Percentiles rank a stretch among this genome's conserved stretches.
Conservation (phyloP, 2,888 invertebrate genomes). For the Drosophila yooni region DNA sequence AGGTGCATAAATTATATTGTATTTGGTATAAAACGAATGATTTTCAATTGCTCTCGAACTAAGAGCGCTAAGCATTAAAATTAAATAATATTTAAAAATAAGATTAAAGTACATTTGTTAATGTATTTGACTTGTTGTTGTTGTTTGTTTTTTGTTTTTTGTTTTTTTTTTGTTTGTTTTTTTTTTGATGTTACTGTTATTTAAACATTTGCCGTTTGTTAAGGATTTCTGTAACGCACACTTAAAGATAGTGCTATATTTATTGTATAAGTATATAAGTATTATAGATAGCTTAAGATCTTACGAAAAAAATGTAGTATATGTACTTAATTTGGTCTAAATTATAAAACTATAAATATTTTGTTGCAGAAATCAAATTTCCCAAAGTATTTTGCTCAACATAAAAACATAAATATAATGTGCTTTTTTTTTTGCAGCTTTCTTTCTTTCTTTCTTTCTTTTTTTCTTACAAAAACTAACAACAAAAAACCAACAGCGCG, state of each 20-base stretch:
- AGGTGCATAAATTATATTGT: constrained; percentile 73
- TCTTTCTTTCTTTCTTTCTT: constrained; percentile 1
- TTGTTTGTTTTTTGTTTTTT: constrained; percentile 7
- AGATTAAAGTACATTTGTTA: constrained; percentile 57
- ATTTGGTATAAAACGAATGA: constrained; percentile 77
- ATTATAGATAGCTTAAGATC: constrained; percentile 27
- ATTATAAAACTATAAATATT: constrained; percentile 44
- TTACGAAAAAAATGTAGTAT: constrained; percentile 44
- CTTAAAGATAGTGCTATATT: constrained; percentile 36
- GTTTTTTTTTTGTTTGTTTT: neutral
- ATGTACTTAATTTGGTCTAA: constrained; percentile 62
- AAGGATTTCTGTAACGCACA: constrained; percentile 39
- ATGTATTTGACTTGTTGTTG: constrained; percentile 69
- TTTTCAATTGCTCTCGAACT: constrained; percentile 54
- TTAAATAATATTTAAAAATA: constrained; percentile 60
- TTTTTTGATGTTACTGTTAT: constrained; percentile 2
- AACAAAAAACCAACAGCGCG: constrained; percentile 70
- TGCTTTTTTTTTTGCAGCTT: neutral
- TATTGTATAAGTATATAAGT: constrained; percentile 14
- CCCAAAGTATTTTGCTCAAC: constrained; percentile 62
- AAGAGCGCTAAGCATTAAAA: constrained; percentile 70
- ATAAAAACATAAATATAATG: constrained; percentile 31
- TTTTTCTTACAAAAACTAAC: constrained; percentile 72
- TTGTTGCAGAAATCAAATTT: constrained; percentile 64
- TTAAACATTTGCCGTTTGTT: constrained; percentile 22